Evolutionary conservation across 2,113 vertebrate species (phyloP), one percentile per base, ranked within the genome.

Genomic region (Menura novaehollandiae): DNA sequence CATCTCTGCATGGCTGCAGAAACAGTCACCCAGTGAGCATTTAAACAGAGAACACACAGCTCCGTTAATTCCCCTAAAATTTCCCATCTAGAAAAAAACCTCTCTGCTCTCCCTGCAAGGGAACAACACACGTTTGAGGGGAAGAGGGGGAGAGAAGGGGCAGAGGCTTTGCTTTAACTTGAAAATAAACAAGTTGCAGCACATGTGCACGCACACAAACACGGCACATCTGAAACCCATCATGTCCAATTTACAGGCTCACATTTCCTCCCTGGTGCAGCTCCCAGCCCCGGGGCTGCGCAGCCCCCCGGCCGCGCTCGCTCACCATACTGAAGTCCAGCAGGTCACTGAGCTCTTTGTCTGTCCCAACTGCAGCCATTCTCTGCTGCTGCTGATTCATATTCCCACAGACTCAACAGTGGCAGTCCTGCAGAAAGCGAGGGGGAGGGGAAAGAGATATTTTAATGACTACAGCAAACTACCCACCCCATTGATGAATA

Each of bases 271-370:
- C 83, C 88, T 44, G n/a, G 71, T 44, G 46, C 80, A 87, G 91
- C 80, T 94, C 94, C 74, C 91, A 75, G 89, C 44, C 79, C 81
- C 66, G 16, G 81, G 86, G 64, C 83, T 83, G 72, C 76, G 44
- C 92, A 92, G 83, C 93, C 75, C 88, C 87, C 92, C 27, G 44
- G 74, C 69, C 33, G 27, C 30, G 22, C 66, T 75, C 22, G 83
- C 99, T 99, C 98, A 99, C 99, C 99, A 99, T 99, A 96, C 99
- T 99, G 98, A 99, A 99, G 98, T 99, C 99, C 98, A 99, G 98
- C 94, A 99, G 99, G 97, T 99, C 99, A 96, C 98, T 99, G 98
- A 99, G 99, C 98, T 99, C 99, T 98, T 99, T 99, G 99, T 99
- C 99, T 53, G 99, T 99, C 98, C 99, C 99, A 98, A 99, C 99